A percentile compares a stretch with the other conserved stretches of the same genome.
Conservation (phyloP, 2,113 vertebrate genomes). For the Laticauda laticaudata region DNA sequence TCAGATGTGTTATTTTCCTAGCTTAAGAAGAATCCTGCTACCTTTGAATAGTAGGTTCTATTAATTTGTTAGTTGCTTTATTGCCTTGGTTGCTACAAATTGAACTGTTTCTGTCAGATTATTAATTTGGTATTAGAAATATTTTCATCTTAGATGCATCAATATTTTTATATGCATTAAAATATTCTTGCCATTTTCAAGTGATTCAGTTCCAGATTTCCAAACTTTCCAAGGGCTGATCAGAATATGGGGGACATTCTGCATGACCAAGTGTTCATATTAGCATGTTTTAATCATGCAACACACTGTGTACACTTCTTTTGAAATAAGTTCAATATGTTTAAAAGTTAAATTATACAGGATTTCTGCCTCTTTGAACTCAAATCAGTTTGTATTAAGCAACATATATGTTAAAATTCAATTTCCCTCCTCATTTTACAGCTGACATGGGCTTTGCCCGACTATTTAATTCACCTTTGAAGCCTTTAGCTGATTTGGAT, state of each 20-base stretch:
- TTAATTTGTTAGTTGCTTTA: conserved; percentile 21
- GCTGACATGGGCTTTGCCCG: conserved; percentile 99
- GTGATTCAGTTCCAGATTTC: background rate
- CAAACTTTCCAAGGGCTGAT: conserved; percentile 25
- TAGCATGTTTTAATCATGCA: conserved; percentile 68
- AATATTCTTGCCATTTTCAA: background rate
- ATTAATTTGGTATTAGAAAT: conserved; percentile 10
- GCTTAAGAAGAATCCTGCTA: conserved; percentile 33
- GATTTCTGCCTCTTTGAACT: conserved; percentile 48
- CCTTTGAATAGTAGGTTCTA: conserved; percentile 21
- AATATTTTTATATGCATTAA: background rate
- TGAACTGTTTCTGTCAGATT: background rate
- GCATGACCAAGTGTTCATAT: conserved; percentile 41
- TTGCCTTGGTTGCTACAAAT: background rate
- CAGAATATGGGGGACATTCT: conserved; percentile 61
- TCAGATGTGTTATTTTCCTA: conserved; percentile 16
- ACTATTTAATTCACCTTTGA: conserved; percentile 99
- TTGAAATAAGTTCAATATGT: conserved; percentile 44
- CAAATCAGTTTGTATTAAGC: conserved; percentile 25
- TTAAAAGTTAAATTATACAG: conserved; percentile 29
- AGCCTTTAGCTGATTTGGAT: conserved; percentile 99
- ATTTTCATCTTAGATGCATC: background rate
- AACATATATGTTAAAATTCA: conserved; percentile 39
- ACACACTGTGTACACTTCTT: conserved; percentile 43
- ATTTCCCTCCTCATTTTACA: conserved; percentile 70